Evolutionary conservation across 1,140 invertebrate genomes (phyloP).

Genomic region (Drosophila hydei): DNA sequence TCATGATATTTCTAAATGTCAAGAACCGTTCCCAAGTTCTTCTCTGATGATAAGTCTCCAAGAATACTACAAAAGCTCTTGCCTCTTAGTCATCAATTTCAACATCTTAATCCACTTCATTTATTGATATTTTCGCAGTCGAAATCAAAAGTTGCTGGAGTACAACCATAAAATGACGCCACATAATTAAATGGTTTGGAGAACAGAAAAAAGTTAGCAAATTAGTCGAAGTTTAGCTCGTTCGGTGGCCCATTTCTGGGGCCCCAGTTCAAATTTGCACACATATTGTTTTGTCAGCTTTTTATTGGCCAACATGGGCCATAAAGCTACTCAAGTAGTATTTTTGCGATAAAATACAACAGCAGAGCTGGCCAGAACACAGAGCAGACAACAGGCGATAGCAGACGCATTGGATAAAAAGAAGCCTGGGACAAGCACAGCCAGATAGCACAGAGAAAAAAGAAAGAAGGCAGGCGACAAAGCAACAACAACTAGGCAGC

Average conservation of each 20-base stretch:
- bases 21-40: no score
- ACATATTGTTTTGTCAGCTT: constrained; percentile 81
- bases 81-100: no score
- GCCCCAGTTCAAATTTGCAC: constrained; percentile 33
- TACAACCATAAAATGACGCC: constrained; percentile 4
- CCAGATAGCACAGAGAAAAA: constrained; percentile 47
- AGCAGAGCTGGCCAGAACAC: constrained; percentile 31
- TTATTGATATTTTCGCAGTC: neutral
- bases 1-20: no score
- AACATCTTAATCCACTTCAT: neutral
- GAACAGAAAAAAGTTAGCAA: constrained; percentile 12
- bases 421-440: constrained; percentile 66
- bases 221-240: constrained; percentile 29
- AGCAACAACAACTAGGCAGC: constrained; percentile 36
- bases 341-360: constrained; percentile 83
- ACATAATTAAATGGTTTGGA: neutral
- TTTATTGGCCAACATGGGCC: constrained; percentile 80
- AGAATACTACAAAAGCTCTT: no score
- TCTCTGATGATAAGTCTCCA: no score
- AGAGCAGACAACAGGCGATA: constrained; percentile 28
- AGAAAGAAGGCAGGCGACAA: constrained; percentile 44
- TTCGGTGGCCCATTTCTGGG: constrained; percentile 43
- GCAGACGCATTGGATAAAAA: constrained; percentile 73
- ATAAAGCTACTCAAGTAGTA: constrained; percentile 83
- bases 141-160: neutral